Evolutionary conservation across 2,888 invertebrate genomes (phyloP), one percentile per base, ranked within the genome.

Genomic region (Ferdinandea cuprea): DNA sequence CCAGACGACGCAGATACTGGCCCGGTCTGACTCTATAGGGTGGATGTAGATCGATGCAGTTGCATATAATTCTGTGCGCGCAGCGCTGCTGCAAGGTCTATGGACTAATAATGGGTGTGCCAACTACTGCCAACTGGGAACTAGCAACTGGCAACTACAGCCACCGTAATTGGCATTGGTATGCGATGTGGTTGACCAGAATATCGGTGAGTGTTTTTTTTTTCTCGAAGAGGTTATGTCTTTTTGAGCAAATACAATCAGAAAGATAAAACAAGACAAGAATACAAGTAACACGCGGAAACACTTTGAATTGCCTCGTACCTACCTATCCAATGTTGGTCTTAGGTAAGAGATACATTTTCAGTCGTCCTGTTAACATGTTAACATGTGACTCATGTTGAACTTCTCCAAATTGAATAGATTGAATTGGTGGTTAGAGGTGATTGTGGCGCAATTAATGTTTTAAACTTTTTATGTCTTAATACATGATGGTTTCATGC

Each of bases 51-150:
- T 54, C 17, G 37, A n/a, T 19, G 35, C 61, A 21, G 44, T 58
- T 63, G 30, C 32, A 25, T 0, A 11, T 48, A 63, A 61, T 56
- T 21, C 0, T 52, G 9, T 46, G 32, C 30, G n/a, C 48, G 63
- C n/a, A n/a, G n/a, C n/a, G n/a, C n/a, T n/a, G n/a, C 65, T 72
- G 72, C 72, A 78, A 78, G 78, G 72, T 78, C 73, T 73, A 58
- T 73, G 66, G 58, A 40, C 72, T 59, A 48, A 17, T 42, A 66
- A 79, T 79, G 79, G 79, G 79, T 79, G 79, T 79, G 72, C 15
- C 52, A 54, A 48, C 13, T 19, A 25, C 15, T 13, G 37, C 73
- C 25, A 68, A 59, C 72, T 40, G 42, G 58, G n/a, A 68, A 59
- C 72, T 46, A 59, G n/a, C 25, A 68, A 59, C 72, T 40, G 42